A percentile compares a stretch with the other conserved stretches of the same genome.
Conservation (phyloP, 2,113 vertebrate genomes). For the Larimichthys polyactis region DNA sequence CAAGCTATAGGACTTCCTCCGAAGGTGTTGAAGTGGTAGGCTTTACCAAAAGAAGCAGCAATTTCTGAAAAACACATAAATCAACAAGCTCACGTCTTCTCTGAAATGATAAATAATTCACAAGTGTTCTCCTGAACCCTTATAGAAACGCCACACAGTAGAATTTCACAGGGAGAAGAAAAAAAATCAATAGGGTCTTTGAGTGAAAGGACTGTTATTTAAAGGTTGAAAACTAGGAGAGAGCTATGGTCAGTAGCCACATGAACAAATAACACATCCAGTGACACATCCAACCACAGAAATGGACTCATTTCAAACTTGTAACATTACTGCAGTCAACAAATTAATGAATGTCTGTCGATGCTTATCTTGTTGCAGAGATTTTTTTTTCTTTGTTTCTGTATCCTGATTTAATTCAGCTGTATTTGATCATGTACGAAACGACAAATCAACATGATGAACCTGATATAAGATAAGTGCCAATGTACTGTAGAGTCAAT, state of each 20-base stretch:
- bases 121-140: background rate
- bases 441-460: background rate
- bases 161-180: background rate
- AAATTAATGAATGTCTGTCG: background rate
- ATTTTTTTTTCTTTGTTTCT: background rate
- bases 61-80: constrained; percentile 85
- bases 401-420: background rate
- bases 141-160: background rate
- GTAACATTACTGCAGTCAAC: background rate
- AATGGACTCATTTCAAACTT: background rate
- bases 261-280: background rate
- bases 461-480: background rate
- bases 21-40: constrained; percentile 91
- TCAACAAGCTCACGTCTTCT: background rate
- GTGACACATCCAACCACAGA: background rate
- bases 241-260: constrained; percentile 6
- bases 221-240: background rate
- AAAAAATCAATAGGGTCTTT: background rate
- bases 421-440: background rate
- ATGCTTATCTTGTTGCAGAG: background rate
- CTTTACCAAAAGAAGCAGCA: constrained; percentile 56
- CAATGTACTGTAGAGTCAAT: no score
- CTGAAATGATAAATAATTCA: background rate
- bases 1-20: constrained; percentile 92
- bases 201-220: background rate